Base-by-base conservation (phyloP, 2,797 vertebrate species). In the Crocodylus rhombifer region DNA sequence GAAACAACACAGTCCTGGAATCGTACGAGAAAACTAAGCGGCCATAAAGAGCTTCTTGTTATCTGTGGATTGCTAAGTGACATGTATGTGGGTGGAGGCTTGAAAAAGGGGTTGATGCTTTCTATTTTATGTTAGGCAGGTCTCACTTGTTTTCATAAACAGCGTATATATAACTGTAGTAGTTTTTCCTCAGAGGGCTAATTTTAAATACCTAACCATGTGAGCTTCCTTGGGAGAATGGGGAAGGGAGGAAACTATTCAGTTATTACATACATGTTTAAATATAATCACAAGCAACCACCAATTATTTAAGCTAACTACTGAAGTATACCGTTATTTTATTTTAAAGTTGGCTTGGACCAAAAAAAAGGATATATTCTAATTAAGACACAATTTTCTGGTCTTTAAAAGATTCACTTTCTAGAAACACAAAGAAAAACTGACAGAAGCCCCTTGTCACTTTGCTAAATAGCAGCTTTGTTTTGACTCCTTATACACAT, bases 401-500 rank as follows among this genome's bases (percentile, higher is more conserved):
- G 76, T 76, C 82, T 84, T 94, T 86, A 80, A 76, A 87, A 90
- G 11, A 26, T 33, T 77, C 55, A 57, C 55, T 30, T 76, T 30
- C 69, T 51, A 58, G 55, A 61, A 67, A 20, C 3, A 4, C 13
- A 6, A 10, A 28, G 33, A 30, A 30, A 17, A 21, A 21, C 77
- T 75, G 20, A 65, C 88, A n/a, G 77, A 80, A 90, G 82, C 83
- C 73, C 10, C 42, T 11, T 91, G 30, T 94, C 69, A 73, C 67
- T 86, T 65, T 51, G 33, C 83, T 88, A 90, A 97, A 88, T 1
- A 82, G 92, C 69, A 69, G 92, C 95, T 97, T 97, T 96, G 95
- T 97, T 97, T 98, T 97, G 94, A 97, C 91, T 83, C 94, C 92
- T 96, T 88, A 95, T 90, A 97, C 95, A 96, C 97, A 92, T 85